These are phyloP conservation scores for Psittacula cyanocephala DNA, from an alignment of 2,113 vertebrate genomes.

Conservation along the genomic window DNA sequence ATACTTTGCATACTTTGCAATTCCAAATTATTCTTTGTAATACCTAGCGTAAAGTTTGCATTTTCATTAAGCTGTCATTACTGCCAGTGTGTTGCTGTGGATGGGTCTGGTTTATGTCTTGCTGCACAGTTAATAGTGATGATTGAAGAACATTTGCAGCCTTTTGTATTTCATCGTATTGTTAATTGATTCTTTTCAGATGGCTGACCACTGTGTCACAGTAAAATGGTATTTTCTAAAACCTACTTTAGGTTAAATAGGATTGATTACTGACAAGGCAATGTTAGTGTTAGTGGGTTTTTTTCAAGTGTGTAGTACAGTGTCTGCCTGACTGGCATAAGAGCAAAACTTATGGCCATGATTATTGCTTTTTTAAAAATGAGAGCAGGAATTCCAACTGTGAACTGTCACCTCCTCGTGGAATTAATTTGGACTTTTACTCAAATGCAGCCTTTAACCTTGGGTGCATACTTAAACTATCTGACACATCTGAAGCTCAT, in stretches of 20 bases:
- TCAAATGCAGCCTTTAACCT: neutral
- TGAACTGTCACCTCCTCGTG: neutral
- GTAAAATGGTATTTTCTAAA: neutral
- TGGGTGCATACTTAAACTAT: neutral
- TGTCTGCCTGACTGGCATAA: neutral
- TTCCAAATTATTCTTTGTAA: neutral
- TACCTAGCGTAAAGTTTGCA: neutral
- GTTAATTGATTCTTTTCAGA: conserved; percentile 22
- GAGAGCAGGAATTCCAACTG: rapidly evolving
- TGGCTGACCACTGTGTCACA: neutral
- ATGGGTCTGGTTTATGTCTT: neutral
- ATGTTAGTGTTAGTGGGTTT: neutral
- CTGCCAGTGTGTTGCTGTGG: neutral
- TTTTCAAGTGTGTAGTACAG: neutral
- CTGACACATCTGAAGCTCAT: neutral
- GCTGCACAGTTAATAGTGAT: neutral
- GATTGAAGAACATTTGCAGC: conserved; percentile 6
- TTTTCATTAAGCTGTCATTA: neutral
- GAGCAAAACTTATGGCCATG: neutral
- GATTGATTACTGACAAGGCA: conserved; percentile 18
- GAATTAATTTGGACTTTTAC: neutral
- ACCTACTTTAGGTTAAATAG: neutral
- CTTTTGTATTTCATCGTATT: conserved; percentile 15
- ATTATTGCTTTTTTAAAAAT: neutral
- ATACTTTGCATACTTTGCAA: neutral